Conservation (phyloP, 2,797 vertebrate species). For the Acanthopagrus latus region DNA sequence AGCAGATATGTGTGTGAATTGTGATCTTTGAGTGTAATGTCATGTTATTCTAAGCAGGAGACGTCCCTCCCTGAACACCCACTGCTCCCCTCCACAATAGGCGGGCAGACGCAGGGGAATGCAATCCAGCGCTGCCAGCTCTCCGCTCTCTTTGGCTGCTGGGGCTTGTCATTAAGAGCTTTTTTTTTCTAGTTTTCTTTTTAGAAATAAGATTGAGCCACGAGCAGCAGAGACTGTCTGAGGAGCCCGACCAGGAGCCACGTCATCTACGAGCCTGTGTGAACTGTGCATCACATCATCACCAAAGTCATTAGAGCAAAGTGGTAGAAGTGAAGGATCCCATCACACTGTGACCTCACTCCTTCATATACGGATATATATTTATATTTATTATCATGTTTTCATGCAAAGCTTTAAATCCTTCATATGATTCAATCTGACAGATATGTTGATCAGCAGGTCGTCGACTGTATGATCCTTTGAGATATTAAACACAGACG, state of each 20-base stretch:
- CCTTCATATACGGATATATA: not conserved
- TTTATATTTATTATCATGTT: no score
- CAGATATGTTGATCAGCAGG: not conserved
- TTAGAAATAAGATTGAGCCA: slow-evolving; percentile 70
- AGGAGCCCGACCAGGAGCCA: slow-evolving; percentile 72
- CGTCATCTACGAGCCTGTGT: slow-evolving; percentile 74
- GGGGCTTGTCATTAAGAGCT: slow-evolving; percentile 80
- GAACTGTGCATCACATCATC: slow-evolving; percentile 41
- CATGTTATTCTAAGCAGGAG: slow-evolving; percentile 76
- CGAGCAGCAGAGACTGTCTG: slow-evolving; percentile 60
- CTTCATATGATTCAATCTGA: not conserved
- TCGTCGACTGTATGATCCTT: not conserved
- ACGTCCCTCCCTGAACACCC: slow-evolving; percentile 71
- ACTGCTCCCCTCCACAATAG: slow-evolving; percentile 71
- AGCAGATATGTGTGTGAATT: slow-evolving; percentile 21
- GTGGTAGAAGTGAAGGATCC: not conserved
- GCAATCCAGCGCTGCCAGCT: slow-evolving; percentile 60
- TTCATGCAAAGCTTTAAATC: not conserved
- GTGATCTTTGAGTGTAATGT: slow-evolving; percentile 64
- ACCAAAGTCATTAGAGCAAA: slow-evolving; percentile 25
- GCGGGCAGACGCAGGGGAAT: slow-evolving; percentile 62
- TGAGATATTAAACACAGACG: not conserved
- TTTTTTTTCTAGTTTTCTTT: slow-evolving; percentile 53
- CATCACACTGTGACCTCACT: not conserved
- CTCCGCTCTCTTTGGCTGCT: slow-evolving; percentile 67